Conservation (phyloP, 1,140 invertebrate species). For the Tetragnatha versicolor region DNA sequence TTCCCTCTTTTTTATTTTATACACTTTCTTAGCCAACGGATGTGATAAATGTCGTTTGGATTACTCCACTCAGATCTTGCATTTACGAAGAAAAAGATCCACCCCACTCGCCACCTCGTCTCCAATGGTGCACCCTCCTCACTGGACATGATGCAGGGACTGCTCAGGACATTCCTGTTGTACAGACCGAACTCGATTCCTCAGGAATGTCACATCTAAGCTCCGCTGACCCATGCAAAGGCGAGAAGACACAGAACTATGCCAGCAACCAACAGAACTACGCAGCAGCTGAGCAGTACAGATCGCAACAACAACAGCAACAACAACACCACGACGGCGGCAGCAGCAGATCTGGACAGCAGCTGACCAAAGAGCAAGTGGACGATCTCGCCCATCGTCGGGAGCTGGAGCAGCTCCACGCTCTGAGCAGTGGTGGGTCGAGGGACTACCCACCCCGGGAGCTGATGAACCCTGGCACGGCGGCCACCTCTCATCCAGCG, state of each 20-base stretch:
- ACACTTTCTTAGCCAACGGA: too few species aligned
- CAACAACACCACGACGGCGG: slow-evolving; percentile 4
- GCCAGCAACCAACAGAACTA: slow-evolving; percentile 3
- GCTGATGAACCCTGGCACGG: slow-evolving; percentile 34
- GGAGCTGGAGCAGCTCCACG: slow-evolving; percentile 23
- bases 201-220: slow-evolving; percentile 50
- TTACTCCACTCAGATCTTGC: too few species aligned
- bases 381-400: slow-evolving; percentile 19
- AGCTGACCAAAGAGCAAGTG: neutral
- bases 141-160: slow-evolving; percentile 32
- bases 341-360: neutral
- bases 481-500: slow-evolving; percentile 15
- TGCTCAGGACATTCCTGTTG: slow-evolving; percentile 9
- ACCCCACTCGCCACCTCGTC: too few species aligned
- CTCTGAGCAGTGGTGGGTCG: slow-evolving; percentile 19
- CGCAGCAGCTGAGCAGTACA: slow-evolving; percentile 8
- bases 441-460: slow-evolving; percentile 22
- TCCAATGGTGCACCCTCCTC: too few species aligned
- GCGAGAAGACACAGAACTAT: slow-evolving; percentile 47
- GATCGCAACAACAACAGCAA: too few species aligned
- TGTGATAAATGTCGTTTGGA: too few species aligned
- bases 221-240: slow-evolving; percentile 33
- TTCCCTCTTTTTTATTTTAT: too few species aligned
- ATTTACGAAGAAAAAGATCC: too few species aligned
- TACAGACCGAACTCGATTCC: slow-evolving; percentile 21